These are phyloP conservation scores for Urocolius indicus DNA, from an alignment of 2,113 vertebrate genomes.

Conservation along the genomic window DNA sequence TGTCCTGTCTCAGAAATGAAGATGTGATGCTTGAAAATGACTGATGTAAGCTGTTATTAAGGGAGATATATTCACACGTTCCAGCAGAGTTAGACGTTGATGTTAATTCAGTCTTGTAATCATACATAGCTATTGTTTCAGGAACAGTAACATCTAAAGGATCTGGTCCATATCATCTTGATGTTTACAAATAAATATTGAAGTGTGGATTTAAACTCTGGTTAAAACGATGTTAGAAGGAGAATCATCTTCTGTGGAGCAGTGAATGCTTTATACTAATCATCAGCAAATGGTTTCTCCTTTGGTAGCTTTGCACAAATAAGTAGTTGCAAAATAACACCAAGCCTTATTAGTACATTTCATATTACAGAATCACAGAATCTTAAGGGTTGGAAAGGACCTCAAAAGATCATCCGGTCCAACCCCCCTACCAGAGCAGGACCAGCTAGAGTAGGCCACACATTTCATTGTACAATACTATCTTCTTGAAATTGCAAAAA, in stretches of 20 bases:
- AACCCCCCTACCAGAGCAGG: too few relatives aligned
- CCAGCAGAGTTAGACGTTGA: constrained; percentile 1
- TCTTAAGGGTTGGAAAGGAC: too few relatives aligned
- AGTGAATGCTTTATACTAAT: not conserved
- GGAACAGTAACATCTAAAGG: not conserved
- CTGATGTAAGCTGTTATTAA: not conserved
- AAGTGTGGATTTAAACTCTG: constrained; percentile 16
- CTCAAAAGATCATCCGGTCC: too few relatives aligned
- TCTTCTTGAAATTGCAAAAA: not conserved
- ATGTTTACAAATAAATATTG: constrained; percentile 49
- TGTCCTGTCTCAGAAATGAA: not conserved
- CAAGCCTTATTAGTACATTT: not conserved
- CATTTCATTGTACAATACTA: not conserved
- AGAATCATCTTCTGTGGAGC: not conserved
- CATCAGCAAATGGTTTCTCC: not conserved
- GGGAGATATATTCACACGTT: not conserved
- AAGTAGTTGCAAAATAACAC: not conserved
- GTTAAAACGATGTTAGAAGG: constrained; percentile 20
- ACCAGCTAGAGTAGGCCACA: too few relatives aligned
- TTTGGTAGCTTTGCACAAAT: not conserved
- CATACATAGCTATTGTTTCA: constrained; percentile 23
- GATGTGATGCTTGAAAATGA: constrained; percentile 1
- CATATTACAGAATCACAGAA: not conserved
- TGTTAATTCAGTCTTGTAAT: constrained; percentile 42
- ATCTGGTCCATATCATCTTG: constrained; percentile 9